phyloP scores from a whole-genome alignment of 2,113 vertebrate species.

The Osmerus mordax region DNA sequence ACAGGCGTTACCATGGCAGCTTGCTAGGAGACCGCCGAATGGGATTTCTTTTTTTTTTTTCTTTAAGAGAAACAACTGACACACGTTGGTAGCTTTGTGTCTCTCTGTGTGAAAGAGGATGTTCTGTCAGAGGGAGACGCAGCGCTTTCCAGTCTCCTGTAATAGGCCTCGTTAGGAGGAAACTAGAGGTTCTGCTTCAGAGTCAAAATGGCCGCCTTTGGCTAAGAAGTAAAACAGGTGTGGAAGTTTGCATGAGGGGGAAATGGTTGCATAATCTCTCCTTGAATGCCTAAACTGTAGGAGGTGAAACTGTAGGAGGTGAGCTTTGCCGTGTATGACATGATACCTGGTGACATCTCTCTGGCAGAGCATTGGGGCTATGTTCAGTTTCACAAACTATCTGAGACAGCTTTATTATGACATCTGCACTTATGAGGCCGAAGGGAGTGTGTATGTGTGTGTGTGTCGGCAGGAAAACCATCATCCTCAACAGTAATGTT shows the following conservation, averaged over 20 bases:
- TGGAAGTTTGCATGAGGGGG: background rate
- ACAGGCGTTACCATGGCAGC: slow-evolving; percentile 36
- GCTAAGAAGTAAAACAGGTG: background rate
- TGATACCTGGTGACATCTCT: slow-evolving; percentile 30
- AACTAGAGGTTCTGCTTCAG: background rate
- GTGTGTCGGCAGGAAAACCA: background rate
- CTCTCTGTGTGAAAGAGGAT: slow-evolving; percentile 1
- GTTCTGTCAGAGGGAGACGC: background rate
- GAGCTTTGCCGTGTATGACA: slow-evolving; percentile 17
- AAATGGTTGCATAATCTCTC: background rate
- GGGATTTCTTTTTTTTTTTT: slow-evolving; percentile 9
- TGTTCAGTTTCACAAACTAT: slow-evolving; percentile 30
- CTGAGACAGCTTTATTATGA: slow-evolving; percentile 38
- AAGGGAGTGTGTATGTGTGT: slow-evolving; percentile 2
- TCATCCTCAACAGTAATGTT: background rate
- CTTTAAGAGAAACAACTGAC: slow-evolving; percentile 17
- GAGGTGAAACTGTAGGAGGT: slow-evolving; percentile 15
- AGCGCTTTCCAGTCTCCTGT: background rate
- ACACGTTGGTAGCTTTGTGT: background rate
- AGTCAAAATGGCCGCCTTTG: slow-evolving; percentile 2
- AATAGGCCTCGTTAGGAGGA: background rate
- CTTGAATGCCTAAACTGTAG: background rate
- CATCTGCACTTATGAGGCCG: slow-evolving; percentile 17
- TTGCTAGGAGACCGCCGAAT: slow-evolving; percentile 9
- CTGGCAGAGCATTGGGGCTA: slow-evolving; percentile 28